phyloP scores from a whole-genome alignment of 2,888 invertebrate genomes.

The Acleris cristana region DNA sequence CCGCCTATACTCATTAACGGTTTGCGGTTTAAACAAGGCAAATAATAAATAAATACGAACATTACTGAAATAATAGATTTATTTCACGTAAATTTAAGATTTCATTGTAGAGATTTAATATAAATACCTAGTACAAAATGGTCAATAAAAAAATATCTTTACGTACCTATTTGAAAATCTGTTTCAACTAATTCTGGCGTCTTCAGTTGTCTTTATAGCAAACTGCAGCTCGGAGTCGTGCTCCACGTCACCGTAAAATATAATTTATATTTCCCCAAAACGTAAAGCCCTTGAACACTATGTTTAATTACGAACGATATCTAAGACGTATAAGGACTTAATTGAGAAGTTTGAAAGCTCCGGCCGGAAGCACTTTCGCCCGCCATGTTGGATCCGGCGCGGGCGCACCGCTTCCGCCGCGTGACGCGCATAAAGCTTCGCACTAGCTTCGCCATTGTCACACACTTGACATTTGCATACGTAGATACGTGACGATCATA shows the following conservation, averaged over 20 bases:
- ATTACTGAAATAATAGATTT: neutral
- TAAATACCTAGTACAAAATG: too few relatives aligned
- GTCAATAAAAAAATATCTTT: too few relatives aligned
- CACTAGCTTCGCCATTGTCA: constrained; percentile 59
- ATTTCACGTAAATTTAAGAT: neutral
- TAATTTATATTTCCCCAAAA: neutral
- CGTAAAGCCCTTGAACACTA: neutral
- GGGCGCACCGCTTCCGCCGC: constrained; percentile 79
- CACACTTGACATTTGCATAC: constrained; percentile 74
- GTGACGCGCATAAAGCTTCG: constrained; percentile 78
- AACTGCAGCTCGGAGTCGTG: too few relatives aligned
- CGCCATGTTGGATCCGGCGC: constrained; percentile 83
- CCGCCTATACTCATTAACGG: constrained; percentile 13
- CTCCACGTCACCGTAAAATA: too few relatives aligned
- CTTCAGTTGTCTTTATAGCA: too few relatives aligned
- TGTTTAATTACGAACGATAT: constrained; percentile 11
- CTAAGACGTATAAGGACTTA: constrained; percentile 57
- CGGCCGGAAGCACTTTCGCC: constrained; percentile 82
- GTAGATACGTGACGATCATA: constrained; percentile 74
- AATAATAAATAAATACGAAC: neutral
- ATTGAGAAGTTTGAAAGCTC: constrained; percentile 73
- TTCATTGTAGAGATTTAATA: neutral
- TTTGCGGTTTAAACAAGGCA: constrained; percentile 8
- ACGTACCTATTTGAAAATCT: too few relatives aligned
- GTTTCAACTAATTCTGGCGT: too few relatives aligned